Evolutionary conservation across 2,797 vertebrate species (phyloP).

Genomic region (Octomys mimax): DNA sequence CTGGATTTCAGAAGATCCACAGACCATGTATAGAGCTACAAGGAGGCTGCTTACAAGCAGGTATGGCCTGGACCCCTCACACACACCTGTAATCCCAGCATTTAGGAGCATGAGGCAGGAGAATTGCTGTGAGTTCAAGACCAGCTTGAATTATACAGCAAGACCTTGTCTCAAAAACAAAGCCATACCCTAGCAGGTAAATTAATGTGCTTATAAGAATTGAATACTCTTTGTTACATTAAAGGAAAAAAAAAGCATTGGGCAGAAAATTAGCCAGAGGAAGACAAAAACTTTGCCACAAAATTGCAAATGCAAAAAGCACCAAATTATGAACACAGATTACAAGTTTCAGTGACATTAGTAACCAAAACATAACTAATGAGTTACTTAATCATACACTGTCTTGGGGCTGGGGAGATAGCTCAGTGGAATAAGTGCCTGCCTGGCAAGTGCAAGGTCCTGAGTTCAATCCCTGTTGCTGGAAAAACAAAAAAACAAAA

Average conservation of each 20-base stretch:
- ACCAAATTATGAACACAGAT: conserved; percentile 4
- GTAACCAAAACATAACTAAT: not conserved
- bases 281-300: conserved; percentile 40
- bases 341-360: conserved; percentile 34
- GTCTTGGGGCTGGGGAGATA: not conserved
- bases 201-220: no score
- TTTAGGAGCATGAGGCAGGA: not conserved
- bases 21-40: not conserved
- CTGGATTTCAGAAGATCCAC: not conserved
- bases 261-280: conserved; percentile 56
- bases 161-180: not conserved
- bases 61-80: not conserved
- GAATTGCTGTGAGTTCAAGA: not conserved
- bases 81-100: not conserved
- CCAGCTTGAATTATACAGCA: not conserved
- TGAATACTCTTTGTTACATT: no score
- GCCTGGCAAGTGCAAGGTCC: no score
- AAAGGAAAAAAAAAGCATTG: not conserved
- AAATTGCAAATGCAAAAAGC: conserved; percentile 63
- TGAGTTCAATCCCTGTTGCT: no score
- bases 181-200: no score
- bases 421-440: no score
- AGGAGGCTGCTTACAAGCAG: not conserved
- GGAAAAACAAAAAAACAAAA: no score
- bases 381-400: not conserved